Base-by-base conservation (phyloP, 2,113 vertebrate genomes). In the Tupaia chinensis region DNA sequence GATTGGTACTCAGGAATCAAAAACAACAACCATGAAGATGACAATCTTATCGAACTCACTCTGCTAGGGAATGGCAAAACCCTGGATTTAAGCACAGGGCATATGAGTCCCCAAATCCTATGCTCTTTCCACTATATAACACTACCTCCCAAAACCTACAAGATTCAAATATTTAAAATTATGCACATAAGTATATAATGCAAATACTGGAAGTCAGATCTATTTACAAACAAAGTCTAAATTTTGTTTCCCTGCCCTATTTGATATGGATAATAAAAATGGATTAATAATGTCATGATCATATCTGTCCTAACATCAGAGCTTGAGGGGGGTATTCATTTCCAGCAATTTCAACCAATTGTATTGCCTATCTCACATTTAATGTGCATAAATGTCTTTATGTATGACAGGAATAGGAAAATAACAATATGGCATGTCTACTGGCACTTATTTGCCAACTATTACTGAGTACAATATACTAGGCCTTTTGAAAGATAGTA, bases 161-260 rank as follows among this genome's bases (percentile, higher is more conserved):
- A 56, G 22, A 25, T 19, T 86, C 17, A 23, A 89, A 92, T 74
- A 29, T 90, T 92, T 81, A 89, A 88, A 95, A 60, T 89, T 86
- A 63, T 82, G 73, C 84, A 78, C 17, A 72, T n/a, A 89, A 65
- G 60, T 19, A 94, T 8, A 65, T 65, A 82, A 87, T 76, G 73
- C 10, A 82, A 90, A 92, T 66, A 27, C 77, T 89, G 34, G 27
- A 65, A 69, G 44, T 74, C 19, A 53, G n/a, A 89, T 89, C n/a
- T 87, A 53, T 79, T 96, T 88, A 94, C 23, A 91, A 58, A 94
- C 32, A 16, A 95, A 91, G 27, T 83, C 44, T 79, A 92, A 74
- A 19, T 88, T 95, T 69, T 29, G 3, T 86, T 94, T 72, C 78
- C 7, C 23, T 93, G 87, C 34, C 27, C 60, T 25, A 84, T 78